A percentile compares a stretch with the other conserved stretches of the same genome.
Evolutionary conservation across 2,797 vertebrate species (phyloP).

Genomic region (Channa striata): DNA sequence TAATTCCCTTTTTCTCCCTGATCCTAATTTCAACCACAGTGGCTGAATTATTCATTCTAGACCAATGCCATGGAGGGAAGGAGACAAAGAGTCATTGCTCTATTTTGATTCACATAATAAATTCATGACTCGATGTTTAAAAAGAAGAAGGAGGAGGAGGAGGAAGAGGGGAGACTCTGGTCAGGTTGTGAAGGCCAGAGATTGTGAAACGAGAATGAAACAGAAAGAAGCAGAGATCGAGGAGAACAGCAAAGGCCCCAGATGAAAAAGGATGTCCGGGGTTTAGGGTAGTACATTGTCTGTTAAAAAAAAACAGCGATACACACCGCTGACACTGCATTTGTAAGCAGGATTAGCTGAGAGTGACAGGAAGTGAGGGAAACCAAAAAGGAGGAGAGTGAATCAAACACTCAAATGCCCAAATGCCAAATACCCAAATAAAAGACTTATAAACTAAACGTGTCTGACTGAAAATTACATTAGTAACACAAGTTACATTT

Average conservation of each 20-base stretch:
- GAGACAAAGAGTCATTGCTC: conserved; percentile 78
- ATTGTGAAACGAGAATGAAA: conserved; percentile 40
- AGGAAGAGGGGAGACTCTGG: conserved; percentile 15
- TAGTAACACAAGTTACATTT: no score
- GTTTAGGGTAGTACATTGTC: conserved; percentile 23
- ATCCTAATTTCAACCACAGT: conserved; percentile 76
- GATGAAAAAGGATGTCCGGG: not conserved
- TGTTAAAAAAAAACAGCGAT: not conserved
- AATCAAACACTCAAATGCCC: conserved; percentile 7
- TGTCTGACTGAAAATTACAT: no score
- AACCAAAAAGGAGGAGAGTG: conserved; percentile 17
- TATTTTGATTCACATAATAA: conserved; percentile 82
- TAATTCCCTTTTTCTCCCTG: conserved; percentile 59
- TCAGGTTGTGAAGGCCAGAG: conserved; percentile 25
- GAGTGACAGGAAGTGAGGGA: not conserved
- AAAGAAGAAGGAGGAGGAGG: conserved; percentile 36
- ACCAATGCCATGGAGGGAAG: conserved; percentile 71
- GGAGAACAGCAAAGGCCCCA: conserved; percentile 19
- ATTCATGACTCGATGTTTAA: conserved; percentile 77
- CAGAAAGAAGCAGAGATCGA: conserved; percentile 8
- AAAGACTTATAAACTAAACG: no score
- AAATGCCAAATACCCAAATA: no score
- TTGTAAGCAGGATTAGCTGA: conserved; percentile 32
- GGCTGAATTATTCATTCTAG: conserved; percentile 82
- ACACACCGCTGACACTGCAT: conserved; percentile 29